These are phyloP conservation scores for Phyllotis vaccarum DNA, from an alignment of 2,797 vertebrate species.

Conservation along the genomic window DNA sequence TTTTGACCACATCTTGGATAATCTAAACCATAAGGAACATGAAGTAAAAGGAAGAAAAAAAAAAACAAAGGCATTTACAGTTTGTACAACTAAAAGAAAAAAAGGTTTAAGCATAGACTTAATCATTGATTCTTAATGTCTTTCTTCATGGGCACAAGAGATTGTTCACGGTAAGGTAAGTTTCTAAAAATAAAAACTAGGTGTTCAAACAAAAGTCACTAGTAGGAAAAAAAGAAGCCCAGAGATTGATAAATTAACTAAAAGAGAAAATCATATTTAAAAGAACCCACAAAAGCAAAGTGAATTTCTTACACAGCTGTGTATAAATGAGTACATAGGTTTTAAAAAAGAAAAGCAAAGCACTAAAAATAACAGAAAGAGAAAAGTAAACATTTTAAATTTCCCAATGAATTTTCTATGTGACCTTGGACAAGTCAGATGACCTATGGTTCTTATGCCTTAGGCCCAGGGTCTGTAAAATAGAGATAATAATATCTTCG, in stretches of 20 bases:
- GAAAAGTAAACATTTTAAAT: neutral
- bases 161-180: neutral
- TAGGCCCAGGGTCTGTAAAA: slow-evolving; percentile 62
- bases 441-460: slow-evolving; percentile 36
- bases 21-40: neutral
- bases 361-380: slow-evolving; percentile 8
- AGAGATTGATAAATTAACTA: neutral
- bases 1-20: neutral
- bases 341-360: neutral
- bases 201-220: neutral
- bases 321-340: neutral
- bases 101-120: neutral
- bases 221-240: neutral
- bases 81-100: neutral
- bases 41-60: neutral
- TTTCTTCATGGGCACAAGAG: neutral
- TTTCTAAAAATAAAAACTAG: slow-evolving; percentile 7
- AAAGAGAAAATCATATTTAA: neutral
- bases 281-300: neutral
- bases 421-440: slow-evolving; percentile 52
- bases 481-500: slow-evolving; percentile 40
- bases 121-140: neutral
- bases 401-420: neutral
- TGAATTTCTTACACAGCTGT: neutral
- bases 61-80: neutral